Evolutionary conservation across 2,113 vertebrate species (phyloP).

Genomic region (Syngnathoides biaculeatus): DNA sequence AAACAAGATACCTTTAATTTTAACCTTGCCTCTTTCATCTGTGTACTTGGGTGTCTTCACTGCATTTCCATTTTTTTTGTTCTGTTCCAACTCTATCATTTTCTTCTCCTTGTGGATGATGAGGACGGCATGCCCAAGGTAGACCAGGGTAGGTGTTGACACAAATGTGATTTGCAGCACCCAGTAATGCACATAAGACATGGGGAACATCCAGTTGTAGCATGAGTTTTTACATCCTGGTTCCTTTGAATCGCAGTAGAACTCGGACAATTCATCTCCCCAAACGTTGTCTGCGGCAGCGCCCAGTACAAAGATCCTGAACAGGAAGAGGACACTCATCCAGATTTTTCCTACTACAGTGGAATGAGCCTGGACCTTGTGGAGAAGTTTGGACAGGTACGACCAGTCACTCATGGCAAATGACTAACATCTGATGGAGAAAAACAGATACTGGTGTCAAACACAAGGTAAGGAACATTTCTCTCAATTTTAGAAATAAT

Average conservation of each 20-base stretch:
- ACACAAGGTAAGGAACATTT: background rate
- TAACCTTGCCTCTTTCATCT: conserved; percentile 79
- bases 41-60: conserved; percentile 65
- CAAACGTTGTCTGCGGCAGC: conserved; percentile 65
- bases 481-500: background rate
- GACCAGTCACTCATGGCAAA: conserved; percentile 71
- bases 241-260: conserved; percentile 59
- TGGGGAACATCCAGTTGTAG: conserved; percentile 70
- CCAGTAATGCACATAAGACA: conserved; percentile 72
- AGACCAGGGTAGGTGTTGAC: conserved; percentile 65
- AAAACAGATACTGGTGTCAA: background rate
- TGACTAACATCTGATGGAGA: conserved; percentile 1
- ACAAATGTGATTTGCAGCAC: conserved; percentile 72
- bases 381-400: conserved; percentile 61
- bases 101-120: conserved; percentile 64
- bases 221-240: conserved; percentile 63
- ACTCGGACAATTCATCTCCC: conserved; percentile 65
- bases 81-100: conserved; percentile 60
- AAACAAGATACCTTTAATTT: conserved; percentile 82
- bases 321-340: conserved; percentile 73
- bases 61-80: background rate
- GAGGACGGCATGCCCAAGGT: conserved; percentile 67
- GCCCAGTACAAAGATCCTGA: conserved; percentile 68
- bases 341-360: conserved; percentile 73
- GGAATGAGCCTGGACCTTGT: conserved; percentile 71